Percentiles rank a stretch among this genome's conserved stretches.
These are phyloP conservation scores for Poeciliopsis infans DNA, from an alignment of 2,797 vertebrate species.

Conservation along the genomic window DNA sequence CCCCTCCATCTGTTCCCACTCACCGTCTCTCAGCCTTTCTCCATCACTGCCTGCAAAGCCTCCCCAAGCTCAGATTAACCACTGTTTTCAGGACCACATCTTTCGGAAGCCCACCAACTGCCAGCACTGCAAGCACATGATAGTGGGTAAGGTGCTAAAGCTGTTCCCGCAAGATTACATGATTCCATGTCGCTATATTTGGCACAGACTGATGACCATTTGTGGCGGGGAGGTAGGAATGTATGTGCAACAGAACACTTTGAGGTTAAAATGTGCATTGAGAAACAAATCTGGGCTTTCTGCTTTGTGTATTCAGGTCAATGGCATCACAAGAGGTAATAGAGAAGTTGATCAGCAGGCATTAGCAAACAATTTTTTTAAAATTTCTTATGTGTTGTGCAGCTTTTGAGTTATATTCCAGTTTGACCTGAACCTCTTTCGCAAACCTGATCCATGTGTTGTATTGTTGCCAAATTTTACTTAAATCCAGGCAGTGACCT, in stretches of 20 bases:
- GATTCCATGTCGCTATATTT: background rate
- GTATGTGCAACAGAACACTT: background rate
- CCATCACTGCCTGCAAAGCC: conserved; percentile 74
- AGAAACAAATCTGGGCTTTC: background rate
- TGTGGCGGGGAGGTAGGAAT: background rate
- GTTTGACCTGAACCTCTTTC: background rate
- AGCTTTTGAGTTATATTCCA: background rate
- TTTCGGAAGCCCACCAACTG: conserved; percentile 92
- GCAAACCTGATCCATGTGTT: background rate
- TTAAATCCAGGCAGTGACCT: background rate
- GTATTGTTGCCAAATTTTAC: background rate
- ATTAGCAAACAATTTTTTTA: background rate
- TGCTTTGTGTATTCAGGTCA: background rate
- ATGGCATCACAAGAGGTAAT: background rate
- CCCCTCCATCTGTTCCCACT: conserved; percentile 66
- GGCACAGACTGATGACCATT: background rate
- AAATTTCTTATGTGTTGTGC: background rate
- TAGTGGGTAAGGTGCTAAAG: conserved; percentile 84
- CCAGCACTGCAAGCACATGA: conserved; percentile 91
- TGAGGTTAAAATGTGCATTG: background rate
- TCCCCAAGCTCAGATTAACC: conserved; percentile 79
- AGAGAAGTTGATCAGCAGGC: background rate
- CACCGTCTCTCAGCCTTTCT: conserved; percentile 77
- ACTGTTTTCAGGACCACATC: conserved; percentile 90
- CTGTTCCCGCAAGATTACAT: background rate